Evolutionary conservation across 1,140 invertebrate genomes (phyloP).

Genomic region (Piezodorus guildinii): DNA sequence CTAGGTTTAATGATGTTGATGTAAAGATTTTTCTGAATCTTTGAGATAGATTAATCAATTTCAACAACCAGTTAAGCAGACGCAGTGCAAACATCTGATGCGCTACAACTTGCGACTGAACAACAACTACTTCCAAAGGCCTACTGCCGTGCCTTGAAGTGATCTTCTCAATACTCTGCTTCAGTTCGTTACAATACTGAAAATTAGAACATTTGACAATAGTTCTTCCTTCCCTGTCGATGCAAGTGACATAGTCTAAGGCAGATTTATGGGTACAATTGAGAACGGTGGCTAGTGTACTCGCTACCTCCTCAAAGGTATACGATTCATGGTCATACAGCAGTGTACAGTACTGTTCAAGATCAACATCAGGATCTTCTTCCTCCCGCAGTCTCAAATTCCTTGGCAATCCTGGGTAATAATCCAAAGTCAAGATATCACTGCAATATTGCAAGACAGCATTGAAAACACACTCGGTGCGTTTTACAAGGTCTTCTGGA

Average conservation of each 20-base stretch:
- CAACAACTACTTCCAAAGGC: slow-evolving; percentile 72
- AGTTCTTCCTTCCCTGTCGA: slow-evolving; percentile 86
- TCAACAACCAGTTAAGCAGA: slow-evolving; percentile 76
- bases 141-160: slow-evolving; percentile 66
- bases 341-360: slow-evolving; percentile 73
- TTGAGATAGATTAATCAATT: slow-evolving; percentile 65
- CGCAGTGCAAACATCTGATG: slow-evolving; percentile 87
- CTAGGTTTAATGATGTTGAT: slow-evolving; percentile 47
- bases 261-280: slow-evolving; percentile 77
- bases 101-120: slow-evolving; percentile 78
- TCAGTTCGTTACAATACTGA: slow-evolving; percentile 59
- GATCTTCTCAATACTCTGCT: slow-evolving; percentile 64
- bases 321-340: slow-evolving; percentile 95
- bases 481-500: slow-evolving; percentile 51
- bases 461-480: slow-evolving; percentile 57
- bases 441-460: slow-evolving; percentile 71
- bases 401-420: slow-evolving; percentile 48
- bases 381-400: slow-evolving; percentile 32
- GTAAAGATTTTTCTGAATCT: slow-evolving; percentile 61
- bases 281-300: slow-evolving; percentile 68
- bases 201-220: slow-evolving; percentile 72
- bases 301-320: slow-evolving; percentile 93
- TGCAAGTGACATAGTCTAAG: slow-evolving; percentile 82
- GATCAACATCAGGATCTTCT: slow-evolving; percentile 41
- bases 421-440: slow-evolving; percentile 62